These are phyloP conservation scores for Morinoia aosen DNA, from an alignment of 2,888 invertebrate genomes.

Conservation along the genomic window DNA sequence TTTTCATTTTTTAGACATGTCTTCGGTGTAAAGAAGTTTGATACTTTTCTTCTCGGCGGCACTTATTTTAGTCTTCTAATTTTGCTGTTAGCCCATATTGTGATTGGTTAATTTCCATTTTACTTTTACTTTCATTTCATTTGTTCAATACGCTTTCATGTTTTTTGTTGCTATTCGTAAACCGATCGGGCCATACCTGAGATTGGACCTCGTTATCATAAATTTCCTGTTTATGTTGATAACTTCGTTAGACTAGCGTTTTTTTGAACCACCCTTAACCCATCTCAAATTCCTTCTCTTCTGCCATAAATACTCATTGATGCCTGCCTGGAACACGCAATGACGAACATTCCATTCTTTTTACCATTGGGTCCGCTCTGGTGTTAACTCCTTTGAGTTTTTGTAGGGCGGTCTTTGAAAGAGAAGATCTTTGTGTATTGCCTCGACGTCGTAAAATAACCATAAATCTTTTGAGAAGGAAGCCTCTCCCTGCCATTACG, in stretches of 20 bases:
- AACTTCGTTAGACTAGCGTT: not conserved
- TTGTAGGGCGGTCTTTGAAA: not conserved
- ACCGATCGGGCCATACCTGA: not conserved
- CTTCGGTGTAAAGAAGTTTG: too few species aligned
- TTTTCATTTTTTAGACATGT: too few species aligned
- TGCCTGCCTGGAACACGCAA: not conserved
- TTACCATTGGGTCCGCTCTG: not conserved
- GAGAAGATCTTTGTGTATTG: slow-evolving; percentile 30
- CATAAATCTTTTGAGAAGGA: slow-evolving; percentile 8
- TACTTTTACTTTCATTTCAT: not conserved
- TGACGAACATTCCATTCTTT: slow-evolving; percentile 2
- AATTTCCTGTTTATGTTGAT: too few species aligned
- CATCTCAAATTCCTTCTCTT: not conserved
- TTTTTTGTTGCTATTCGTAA: not conserved
- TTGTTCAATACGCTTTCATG: not conserved
- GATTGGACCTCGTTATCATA: too few species aligned
- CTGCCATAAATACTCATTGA: not conserved
- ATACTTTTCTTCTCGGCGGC: too few species aligned
- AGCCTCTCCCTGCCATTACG: not conserved
- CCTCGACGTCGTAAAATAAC: slow-evolving; percentile 24
- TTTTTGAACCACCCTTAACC: not conserved
- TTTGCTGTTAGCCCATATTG: too few species aligned
- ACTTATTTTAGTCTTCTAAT: too few species aligned
- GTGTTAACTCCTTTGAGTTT: slow-evolving; percentile 8
- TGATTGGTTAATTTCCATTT: not conserved